Base-by-base conservation (phyloP, 2,113 vertebrate genomes). In the Caloenas nicobarica region DNA sequence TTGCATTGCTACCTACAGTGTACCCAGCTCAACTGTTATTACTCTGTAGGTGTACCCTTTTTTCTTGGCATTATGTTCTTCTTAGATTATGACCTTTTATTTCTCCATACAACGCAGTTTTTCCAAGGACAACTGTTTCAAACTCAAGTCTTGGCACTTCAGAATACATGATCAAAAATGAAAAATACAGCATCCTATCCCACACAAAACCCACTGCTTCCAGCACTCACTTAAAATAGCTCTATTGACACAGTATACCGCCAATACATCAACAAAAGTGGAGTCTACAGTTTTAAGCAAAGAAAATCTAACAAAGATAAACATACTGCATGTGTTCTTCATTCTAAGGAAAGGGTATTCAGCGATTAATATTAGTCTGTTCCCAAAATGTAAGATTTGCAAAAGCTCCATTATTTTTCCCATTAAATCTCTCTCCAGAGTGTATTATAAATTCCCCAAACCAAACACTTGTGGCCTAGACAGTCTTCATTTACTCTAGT, bases 61-160 rank as follows among this genome's bases (percentile, higher is more conserved):
- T 85, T 89, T 88, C 42, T 68, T 84, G 50, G 33, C 10, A 34
- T 70, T 50, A 23, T 28, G 6, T 18, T 89, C 87, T 80, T 50
- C 65, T 88, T 57, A 68, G 36, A 51, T 36, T 31, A 78, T 72
- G 22, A 83, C 21, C 65, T 80, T 71, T 77, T 70, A 62, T 48
- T 91, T 89, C 42, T 79, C 56, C 70, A 66, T 36, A 78, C 13
- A 89, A 57, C 65, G 51, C 33, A 80, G 51, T 76, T 92, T 82
- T 95, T 95, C 65, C 87, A 88, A 92, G 50, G 50, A 82, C 54
- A 86, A 42, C 61, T 56, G 19, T 40, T 87, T 93, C 68, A 88
- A 85, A 88, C 51, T 29, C 60, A 42, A 66, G 31, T 81, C 71
- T 88, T 71, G 57, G 74, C 46, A 86, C 65, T 90, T 88, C 81